Evolutionary conservation across 2,888 invertebrate genomes (phyloP).

Genomic region (Notodonta dromedarius): DNA sequence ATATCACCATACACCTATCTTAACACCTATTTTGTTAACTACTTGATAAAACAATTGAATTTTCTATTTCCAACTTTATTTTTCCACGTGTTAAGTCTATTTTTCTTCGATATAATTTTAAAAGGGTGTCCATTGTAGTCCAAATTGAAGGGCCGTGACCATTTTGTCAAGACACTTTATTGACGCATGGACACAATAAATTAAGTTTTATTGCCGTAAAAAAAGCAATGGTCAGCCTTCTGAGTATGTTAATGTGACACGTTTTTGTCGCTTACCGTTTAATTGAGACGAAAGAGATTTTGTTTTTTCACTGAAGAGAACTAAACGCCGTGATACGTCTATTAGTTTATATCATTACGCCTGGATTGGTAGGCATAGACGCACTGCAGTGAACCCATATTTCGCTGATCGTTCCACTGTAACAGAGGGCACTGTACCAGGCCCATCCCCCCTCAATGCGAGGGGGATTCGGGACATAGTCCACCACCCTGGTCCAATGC

Average conservation of each 20-base stretch:
- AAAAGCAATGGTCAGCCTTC: slow-evolving; percentile 59
- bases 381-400: too few species aligned
- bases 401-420: too few species aligned
- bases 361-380: too few species aligned
- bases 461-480: too few species aligned
- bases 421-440: too few species aligned
- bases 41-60: slow-evolving; percentile 22
- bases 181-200: slow-evolving; percentile 73
- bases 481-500: too few species aligned
- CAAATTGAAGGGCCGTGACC: slow-evolving; percentile 27
- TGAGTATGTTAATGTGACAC: slow-evolving; percentile 46
- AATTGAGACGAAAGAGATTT: slow-evolving; percentile 19
- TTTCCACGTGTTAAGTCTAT: neutral
- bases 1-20: slow-evolving; percentile 54
- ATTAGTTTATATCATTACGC: too few species aligned
- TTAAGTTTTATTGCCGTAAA: slow-evolving; percentile 70
- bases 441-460: too few species aligned
- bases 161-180: slow-evolving; percentile 57
- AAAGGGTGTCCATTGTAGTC: slow-evolving; percentile 1
- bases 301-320: too few species aligned
- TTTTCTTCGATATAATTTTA: neutral
- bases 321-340: too few species aligned
- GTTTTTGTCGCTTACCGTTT: slow-evolving; percentile 34
- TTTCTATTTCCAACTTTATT: neutral
- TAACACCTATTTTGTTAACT: slow-evolving; percentile 62